Base-by-base conservation (phyloP, 2,888 invertebrate genomes). In the Caenorhabditis imperialis region DNA sequence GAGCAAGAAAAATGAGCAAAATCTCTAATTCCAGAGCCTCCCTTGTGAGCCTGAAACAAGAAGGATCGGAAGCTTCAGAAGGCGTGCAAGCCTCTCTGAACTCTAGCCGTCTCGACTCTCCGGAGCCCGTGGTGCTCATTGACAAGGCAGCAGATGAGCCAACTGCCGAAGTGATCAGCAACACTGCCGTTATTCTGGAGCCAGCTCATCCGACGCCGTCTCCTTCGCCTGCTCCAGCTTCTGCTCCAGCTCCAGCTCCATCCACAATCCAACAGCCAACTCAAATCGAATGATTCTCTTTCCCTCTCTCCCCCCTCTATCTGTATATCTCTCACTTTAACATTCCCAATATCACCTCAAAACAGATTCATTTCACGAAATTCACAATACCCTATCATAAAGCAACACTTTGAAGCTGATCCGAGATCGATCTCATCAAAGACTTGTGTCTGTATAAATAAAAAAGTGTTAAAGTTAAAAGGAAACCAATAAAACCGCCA, bases 121-220 rank as follows among this genome's bases (percentile, higher is more conserved):
- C 30, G 7, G 30, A 30, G 30, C 10, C 45, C 20, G 25, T 5
- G 4, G 25, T 10, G 47, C 14, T 14, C 27, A 47, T 12, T 3
- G 50, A 2, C 2, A 20, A 50, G 3, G 50, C 12, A 4, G 50
- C 18, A 14, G 22, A 16, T 10, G 22, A 12, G 20, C 42, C 42
- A 30, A 58, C 58, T 6, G 55, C 51, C 0, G 71, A 71, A 30
- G 62, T 71, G n/a, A 71, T 71, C 25, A 71, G 71, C 37, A 51
- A 71, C 45, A 71, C 71, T 3, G 71, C 62, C 0, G 62, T 47
- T 20, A 62, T 62, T 33, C 50, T 71, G 27, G 44, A 71, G 44
- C 57, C 70, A 3, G 22, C 20, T 12, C 12, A 30, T 1, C 30
- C 23, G 14, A 20, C 37, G 12, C 47, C 35, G 10, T 16, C 6